Evolutionary conservation across 2,113 vertebrate genomes (phyloP).

Genomic region (Crotalus viridis): DNA sequence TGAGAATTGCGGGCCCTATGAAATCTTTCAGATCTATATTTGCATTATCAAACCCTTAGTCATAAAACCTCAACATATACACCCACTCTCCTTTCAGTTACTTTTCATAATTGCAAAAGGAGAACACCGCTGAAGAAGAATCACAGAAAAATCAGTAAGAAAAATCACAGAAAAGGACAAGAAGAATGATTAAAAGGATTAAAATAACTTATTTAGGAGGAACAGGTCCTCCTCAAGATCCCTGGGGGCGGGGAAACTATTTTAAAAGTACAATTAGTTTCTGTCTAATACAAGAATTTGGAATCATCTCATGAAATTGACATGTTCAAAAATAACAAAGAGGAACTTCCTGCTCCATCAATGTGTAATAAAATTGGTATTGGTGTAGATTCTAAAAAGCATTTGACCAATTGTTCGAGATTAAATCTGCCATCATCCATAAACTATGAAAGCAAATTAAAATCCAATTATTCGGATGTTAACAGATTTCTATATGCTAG

Average conservation of each 20-base stretch:
- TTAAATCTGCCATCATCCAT: not conserved
- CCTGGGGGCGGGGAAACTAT: not conserved
- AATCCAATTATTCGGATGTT: not conserved
- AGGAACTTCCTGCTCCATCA: not conserved
- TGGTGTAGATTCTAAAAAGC: not conserved
- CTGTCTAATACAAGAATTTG: not conserved
- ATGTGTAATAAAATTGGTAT: not conserved
- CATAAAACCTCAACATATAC: not conserved
- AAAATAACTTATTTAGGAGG: not conserved
- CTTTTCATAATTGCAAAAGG: not conserved
- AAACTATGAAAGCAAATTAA: not conserved
- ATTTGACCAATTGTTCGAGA: not conserved
- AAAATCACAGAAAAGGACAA: not conserved
- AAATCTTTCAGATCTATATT: not conserved
- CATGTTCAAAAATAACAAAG: not conserved
- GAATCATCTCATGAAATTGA: not conserved
- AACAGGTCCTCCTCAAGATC: not conserved
- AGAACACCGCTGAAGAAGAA: not conserved
- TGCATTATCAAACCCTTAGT: not conserved
- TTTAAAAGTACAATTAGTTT: not conserved
- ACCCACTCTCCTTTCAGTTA: not conserved
- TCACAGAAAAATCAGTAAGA: not conserved
- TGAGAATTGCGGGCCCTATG: not conserved
- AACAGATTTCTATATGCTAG: not conserved
- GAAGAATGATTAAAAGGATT: not conserved